phyloP scores from a whole-genome alignment of 2,888 invertebrate genomes.

The Minunthozetes semirufus region DNA sequence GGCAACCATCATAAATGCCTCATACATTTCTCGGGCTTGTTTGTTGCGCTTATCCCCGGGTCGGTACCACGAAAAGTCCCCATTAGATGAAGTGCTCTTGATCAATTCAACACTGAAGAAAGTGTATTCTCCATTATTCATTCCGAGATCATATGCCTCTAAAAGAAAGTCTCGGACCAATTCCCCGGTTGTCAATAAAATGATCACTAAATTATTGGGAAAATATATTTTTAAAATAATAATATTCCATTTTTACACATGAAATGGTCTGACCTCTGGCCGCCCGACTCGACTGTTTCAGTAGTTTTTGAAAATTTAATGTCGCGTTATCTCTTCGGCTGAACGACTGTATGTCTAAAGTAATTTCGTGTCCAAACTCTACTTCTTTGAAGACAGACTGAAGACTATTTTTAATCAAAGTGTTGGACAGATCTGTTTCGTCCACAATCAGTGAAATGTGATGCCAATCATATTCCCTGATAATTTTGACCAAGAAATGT shows the following conservation, averaged over 20 bases:
- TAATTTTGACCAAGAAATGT: conserved; percentile 40
- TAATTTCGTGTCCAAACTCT: conserved; percentile 36
- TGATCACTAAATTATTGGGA: too few relatives aligned
- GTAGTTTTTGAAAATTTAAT: conserved; percentile 20
- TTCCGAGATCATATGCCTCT: conserved; percentile 40
- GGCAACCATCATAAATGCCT: conserved; percentile 41
- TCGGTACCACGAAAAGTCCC: conserved; percentile 41
- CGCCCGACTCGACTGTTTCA: conserved; percentile 18
- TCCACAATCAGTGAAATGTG: conserved; percentile 42
- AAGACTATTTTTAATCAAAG: conserved; percentile 11
- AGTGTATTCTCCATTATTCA: conserved; percentile 42
- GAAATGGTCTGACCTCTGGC: conserved; percentile 34
- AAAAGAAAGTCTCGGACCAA: conserved; percentile 40
- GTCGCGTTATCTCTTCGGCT: conserved; percentile 12
- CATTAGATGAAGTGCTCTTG: conserved; percentile 32
- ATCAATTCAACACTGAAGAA: conserved; percentile 41
- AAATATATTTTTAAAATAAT: too few relatives aligned
- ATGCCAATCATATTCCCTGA: conserved; percentile 42
- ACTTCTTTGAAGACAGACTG: conserved; percentile 31
- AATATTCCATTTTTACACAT: too few relatives aligned
- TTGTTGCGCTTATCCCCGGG: conserved; percentile 40
- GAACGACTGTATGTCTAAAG: conserved; percentile 31
- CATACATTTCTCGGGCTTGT: conserved; percentile 41
- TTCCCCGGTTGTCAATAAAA: conserved; percentile 39
- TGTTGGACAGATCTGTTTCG: conserved; percentile 39